phyloP scores from a whole-genome alignment of 23 tunicate genomes.

The Ascidia mentula region DNA sequence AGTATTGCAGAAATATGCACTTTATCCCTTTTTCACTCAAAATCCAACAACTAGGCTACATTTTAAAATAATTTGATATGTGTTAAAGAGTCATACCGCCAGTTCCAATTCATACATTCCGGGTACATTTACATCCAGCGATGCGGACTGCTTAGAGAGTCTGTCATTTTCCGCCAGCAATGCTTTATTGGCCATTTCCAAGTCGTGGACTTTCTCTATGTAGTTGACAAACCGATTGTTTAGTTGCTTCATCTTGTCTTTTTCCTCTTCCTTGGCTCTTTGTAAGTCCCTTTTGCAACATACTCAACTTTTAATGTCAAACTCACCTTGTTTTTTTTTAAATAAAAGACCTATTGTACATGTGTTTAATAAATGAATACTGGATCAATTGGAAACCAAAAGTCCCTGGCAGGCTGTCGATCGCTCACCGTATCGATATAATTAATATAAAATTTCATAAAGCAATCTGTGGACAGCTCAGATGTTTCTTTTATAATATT shows the following conservation, averaged over 20 bases:
- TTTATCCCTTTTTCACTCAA: neutral
- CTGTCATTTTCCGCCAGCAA: constrained; percentile 62
- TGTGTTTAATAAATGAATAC: too few species aligned
- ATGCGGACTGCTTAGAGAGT: constrained; percentile 20
- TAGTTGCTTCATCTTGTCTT: constrained; percentile 73
- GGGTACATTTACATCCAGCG: neutral
- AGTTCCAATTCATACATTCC: neutral
- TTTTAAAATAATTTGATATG: neutral
- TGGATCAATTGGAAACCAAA: too few species aligned
- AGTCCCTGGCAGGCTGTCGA: too few species aligned
- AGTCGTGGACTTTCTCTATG: constrained; percentile 92
- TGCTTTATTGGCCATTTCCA: constrained; percentile 50
- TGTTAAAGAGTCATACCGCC: neutral
- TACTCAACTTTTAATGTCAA: neutral
- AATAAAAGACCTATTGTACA: too few species aligned
- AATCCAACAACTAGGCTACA: neutral
- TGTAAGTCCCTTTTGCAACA: constrained; percentile 45
- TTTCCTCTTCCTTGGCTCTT: constrained; percentile 60
- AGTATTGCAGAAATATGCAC: neutral
- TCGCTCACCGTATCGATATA: too few species aligned
- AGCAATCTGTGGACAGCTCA: too few species aligned
- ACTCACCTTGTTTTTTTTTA: too few species aligned
- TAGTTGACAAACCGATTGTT: constrained; percentile 87
- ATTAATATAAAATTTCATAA: too few species aligned
- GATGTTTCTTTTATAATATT: too few species aligned